phyloP scores from a whole-genome alignment of 1,140 invertebrate genomes.

The Meloidogyne exigua region DNA sequence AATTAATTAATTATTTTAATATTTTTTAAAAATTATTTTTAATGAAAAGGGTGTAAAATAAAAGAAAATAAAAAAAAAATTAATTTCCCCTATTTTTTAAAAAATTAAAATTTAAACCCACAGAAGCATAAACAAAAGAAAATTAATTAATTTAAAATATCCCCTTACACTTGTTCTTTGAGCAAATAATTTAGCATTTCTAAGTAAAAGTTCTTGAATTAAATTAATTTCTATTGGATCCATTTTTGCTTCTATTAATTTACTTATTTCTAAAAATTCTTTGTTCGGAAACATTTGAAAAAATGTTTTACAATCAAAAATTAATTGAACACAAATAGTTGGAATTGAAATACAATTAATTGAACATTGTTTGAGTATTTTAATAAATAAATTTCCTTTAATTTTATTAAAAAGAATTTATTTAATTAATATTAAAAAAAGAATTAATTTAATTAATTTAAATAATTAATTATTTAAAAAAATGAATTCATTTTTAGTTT shows the following conservation, averaged over 20 bases:
- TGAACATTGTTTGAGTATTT: conserved; percentile 25
- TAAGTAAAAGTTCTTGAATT: conserved; percentile 28
- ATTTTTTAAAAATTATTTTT: no score
- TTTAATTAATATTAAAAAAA: not conserved
- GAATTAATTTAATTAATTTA: no score
- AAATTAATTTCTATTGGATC: conserved; percentile 45
- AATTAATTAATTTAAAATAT: no score
- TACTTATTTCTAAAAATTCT: conserved; percentile 38
- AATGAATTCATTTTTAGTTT: no score
- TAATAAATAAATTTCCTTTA: conserved; percentile 26
- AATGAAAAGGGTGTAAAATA: no score
- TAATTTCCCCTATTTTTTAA: no score
- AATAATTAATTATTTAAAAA: no score
- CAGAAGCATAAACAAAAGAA: no score
- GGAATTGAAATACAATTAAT: conserved; percentile 16
- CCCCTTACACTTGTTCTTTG: conserved; percentile 38
- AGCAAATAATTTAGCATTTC: conserved; percentile 44
- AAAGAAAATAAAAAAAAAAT: no score
- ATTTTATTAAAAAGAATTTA: conserved; percentile 8
- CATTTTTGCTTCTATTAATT: conserved; percentile 41
- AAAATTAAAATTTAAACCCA: not conserved
- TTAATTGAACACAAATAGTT: conserved; percentile 38
- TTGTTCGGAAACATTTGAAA: conserved; percentile 46
- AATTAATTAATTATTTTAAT: no score
- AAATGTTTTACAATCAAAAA: conserved; percentile 43